Evolutionary conservation across 2,797 vertebrate species (phyloP), one percentile per base, ranked within the genome.

Genomic region (Poeciliopsis paucimaculata): DNA sequence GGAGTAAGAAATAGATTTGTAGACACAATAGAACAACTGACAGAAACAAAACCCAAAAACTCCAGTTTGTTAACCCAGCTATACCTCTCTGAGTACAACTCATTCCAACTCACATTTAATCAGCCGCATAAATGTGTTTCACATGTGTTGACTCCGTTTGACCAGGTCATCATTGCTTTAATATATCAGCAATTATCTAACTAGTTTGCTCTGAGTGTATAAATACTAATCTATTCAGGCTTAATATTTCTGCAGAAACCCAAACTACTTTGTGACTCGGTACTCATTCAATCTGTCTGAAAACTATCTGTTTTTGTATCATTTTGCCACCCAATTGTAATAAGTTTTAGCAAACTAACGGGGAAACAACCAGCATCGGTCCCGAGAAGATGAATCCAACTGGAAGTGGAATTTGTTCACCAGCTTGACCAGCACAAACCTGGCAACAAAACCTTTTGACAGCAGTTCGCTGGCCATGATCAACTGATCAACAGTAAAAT

Each of bases 1-100:
- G 75, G 64, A 88, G 72, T 77, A 82, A 87, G 34, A 80, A 47
- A 84, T 41, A 88, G 81, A 92, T 90, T 82, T 89, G 82, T 81
- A 81, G 83, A 84, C 76, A 86, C 80, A 85, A 15, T n/a, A 62
- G 23, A 73, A 16, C 70, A 60, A 72, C 60, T 62, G 15, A 80
- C 18, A 81, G 72, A 77, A 78, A 80, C 64, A 81, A 0, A 8
- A 8, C 20, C 8, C 49, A 31, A 16, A 23, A 49, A 62, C 73
- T 10, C 72, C 16, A 49, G 46, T 18, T 45, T 34, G 49, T 39
- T 68, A 82, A 41, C 57, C 34, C 4, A 20, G 16, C 68, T 71
- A 39, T 16, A 6, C 47, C 23, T 82, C 26, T 36, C 51, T 34
- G 26, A 41, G 4, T 2, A 66, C 4, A 5, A 77, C 43, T 39